Conservation (phyloP, 2,113 vertebrate genomes). For the Haemorhous mexicanus region DNA sequence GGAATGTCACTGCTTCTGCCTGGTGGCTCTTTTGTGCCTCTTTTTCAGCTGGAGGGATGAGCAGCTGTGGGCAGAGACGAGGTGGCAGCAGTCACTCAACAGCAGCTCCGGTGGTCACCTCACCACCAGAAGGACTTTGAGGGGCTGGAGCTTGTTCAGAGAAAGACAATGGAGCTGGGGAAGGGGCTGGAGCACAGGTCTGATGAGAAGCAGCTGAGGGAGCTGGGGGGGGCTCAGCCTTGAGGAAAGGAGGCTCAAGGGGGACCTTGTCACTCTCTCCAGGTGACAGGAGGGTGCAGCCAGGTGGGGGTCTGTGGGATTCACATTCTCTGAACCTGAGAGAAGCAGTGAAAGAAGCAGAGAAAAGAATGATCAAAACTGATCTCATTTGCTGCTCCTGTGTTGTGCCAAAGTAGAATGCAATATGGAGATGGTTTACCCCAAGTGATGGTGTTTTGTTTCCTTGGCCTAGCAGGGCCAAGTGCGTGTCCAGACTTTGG, state of each 20-base stretch:
- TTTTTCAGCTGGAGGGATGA: neutral
- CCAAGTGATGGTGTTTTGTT: too few relatives aligned
- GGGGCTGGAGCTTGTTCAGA: neutral
- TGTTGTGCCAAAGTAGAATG: too few relatives aligned
- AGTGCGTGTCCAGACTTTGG: too few relatives aligned
- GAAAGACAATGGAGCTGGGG: fast-evolving
- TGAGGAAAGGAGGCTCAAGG: neutral
- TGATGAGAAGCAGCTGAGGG: neutral
- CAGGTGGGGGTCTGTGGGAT: too few relatives aligned
- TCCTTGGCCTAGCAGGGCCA: too few relatives aligned
- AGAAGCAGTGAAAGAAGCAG: too few relatives aligned
- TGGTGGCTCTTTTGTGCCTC: neutral
- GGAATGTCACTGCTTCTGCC: neutral
- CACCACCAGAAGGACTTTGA: neutral
- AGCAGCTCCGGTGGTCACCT: neutral
- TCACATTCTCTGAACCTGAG: too few relatives aligned
- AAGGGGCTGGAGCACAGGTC: neutral
- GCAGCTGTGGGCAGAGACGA: neutral
- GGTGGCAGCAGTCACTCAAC: neutral
- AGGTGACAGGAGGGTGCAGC: neutral
- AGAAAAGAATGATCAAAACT: too few relatives aligned
- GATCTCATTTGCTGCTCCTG: too few relatives aligned
- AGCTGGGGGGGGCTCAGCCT: neutral
- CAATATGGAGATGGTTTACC: too few relatives aligned
- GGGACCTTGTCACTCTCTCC: neutral